Evolutionary conservation across 30 jellyfish, hydroid and myxozoan genomes (phyloP), one percentile per base, ranked within the genome.

Genomic region (Phacellophora camtschatica): DNA sequence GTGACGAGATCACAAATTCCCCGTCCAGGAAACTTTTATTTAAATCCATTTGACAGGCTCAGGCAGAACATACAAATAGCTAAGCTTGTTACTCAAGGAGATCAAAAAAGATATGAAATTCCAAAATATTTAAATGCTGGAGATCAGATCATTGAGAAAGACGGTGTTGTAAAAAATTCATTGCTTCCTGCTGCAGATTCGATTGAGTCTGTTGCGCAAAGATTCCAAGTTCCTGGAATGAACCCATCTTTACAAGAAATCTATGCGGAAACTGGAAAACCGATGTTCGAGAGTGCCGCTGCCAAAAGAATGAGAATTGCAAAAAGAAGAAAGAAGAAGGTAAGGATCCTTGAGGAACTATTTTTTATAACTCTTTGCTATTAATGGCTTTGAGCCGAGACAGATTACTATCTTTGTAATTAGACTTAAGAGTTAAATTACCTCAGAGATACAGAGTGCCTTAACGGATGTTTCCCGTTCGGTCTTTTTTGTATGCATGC

Each of bases 241-340:
- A 79, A 76, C 30, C 98, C 98, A 3, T 75, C 94, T 0, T 62
- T 92, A 62, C 92, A 85, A 24, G 98, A 92, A 35, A 75, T 59
- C 64, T 92, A 92, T 67, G 93, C 98, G 18, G 98, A 92, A 71
- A 92, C 98, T 29, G 98, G 98, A 13, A 92, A 66, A 55, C 77
- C 95, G 1, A 25, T 54, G 28, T 71, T 56, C 46, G 95, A 73
- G 12, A 62, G 75, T 41, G 88, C 66, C 13, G 87, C 81, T 25
- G 93, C 87, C 6, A 92, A 86, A 53, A 79, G 92, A 68, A 77
- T 86, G 63, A 81, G 87, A 25, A 85, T 92, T 35, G 87, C 80
- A 0, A 66, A 49, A 25, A 89, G 41, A 77, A 89, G 66, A 42
- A 86, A 86, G 91, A 69, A 75, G 87, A 66, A 41, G 61, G 81